phyloP scores from a whole-genome alignment of 2,888 invertebrate genomes.

The Nomada goodeniana region DNA sequence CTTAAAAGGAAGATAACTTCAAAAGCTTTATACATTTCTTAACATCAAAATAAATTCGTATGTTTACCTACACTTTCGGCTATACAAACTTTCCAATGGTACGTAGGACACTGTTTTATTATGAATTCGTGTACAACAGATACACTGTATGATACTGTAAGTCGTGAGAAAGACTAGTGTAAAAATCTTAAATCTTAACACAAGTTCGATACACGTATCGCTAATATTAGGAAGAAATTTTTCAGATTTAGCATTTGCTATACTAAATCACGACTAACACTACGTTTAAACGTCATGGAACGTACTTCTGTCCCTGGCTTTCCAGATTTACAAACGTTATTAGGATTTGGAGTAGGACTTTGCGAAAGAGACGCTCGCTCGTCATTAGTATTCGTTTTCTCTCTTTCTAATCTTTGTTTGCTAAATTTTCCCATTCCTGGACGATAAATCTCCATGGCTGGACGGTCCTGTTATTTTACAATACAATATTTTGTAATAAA shows the following conservation, averaged over 20 bases:
- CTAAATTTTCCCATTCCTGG: slow-evolving; percentile 94
- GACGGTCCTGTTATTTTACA: slow-evolving; percentile 89
- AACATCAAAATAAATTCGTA: not conserved
- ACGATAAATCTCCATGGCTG: slow-evolving; percentile 95
- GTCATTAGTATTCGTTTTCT: slow-evolving; percentile 79
- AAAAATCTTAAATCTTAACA: slow-evolving; percentile 55
- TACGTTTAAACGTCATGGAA: slow-evolving; percentile 83
- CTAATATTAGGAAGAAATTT: slow-evolving; percentile 33
- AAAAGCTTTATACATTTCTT: slow-evolving; percentile 19
- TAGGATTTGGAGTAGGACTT: slow-evolving; percentile 79
- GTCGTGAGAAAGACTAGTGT: slow-evolving; percentile 54
- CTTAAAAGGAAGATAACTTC: not conserved
- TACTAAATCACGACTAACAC: slow-evolving; percentile 79
- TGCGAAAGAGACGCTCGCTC: slow-evolving; percentile 81
- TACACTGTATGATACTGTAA: slow-evolving; percentile 42
- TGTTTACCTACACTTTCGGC: slow-evolving; percentile 9
- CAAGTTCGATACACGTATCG: slow-evolving; percentile 35
- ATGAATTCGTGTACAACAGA: slow-evolving; percentile 56
- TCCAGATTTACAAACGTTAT: slow-evolving; percentile 67
- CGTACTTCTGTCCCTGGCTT: slow-evolving; percentile 80
- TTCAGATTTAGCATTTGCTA: slow-evolving; percentile 58
- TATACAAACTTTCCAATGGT: slow-evolving; percentile 19
- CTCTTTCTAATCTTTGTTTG: slow-evolving; percentile 86
- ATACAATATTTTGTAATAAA: not conserved
- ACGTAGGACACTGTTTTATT: slow-evolving; percentile 57